Evolutionary conservation across 2,797 vertebrate species (phyloP), one percentile per base, ranked within the genome.

Genomic region (Lepilemur septentrionalis): DNA sequence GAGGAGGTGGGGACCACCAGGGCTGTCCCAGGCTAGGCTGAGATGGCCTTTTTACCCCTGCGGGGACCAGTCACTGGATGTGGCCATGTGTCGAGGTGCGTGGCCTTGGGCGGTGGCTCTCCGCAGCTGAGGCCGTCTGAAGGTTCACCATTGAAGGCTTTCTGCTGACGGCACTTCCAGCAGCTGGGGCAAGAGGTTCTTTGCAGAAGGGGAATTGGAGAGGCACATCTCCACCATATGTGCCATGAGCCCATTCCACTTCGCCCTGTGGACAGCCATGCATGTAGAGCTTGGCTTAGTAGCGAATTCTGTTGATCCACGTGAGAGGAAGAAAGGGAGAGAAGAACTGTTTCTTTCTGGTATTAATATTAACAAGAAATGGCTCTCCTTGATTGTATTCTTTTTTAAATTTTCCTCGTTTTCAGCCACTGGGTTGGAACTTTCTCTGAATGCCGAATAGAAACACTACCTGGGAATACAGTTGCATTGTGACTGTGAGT

Each of bases 391-490:
- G 43, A 13, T 38, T 73, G 82, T 86, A 73, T 94, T 89, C 23
- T 84, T 97, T 78, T 41, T 82, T 96, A 81, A 48, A 90, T 57
- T 41, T 75, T 81, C 23, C 22, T 25, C 17, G 72, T 35, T 96
- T 96, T 95, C 17, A 63, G 15, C 4, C 52, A 95, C 95, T 94
- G 72, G 84, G 30, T 91, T 63, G 65, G 18, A 86, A 48, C 7
- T 57, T 72, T 70, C 93, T 97, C 85, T 89, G 73, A 96, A 93
- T 93, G 91, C 25, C 84, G 65, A 70, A 30, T 83, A 83, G 70
- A 85, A 78, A 70, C 14, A 5, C 20, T 97, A 93, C 92, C 79
- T 97, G 93, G 80, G 87, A 78, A 79, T 28, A 83, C 48, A 91
- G 92, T 94, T 95, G 87, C 18, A 6, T 15, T 30, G 8, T 46